Percentiles rank a stretch among this genome's conserved stretches.
Evolutionary conservation across 2,797 vertebrate genomes (phyloP).

Genomic region (Tympanoctomys barrerae): DNA sequence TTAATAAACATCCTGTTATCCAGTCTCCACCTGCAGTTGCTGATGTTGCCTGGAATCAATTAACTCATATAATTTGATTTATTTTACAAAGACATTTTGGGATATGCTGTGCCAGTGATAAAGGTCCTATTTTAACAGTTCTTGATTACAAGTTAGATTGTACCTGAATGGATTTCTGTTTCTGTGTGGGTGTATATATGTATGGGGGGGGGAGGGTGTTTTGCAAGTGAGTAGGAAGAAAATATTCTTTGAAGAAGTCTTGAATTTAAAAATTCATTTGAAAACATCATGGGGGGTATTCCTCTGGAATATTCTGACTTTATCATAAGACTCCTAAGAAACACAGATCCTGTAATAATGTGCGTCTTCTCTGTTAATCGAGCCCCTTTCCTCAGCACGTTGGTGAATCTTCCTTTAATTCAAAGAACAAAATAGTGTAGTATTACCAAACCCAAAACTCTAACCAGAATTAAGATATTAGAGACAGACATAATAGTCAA

Average conservation of each 20-base stretch:
- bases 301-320: conserved; percentile 59
- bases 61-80: conserved; percentile 97
- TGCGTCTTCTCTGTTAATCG: conserved; percentile 55
- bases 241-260: conserved; percentile 82
- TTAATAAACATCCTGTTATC: conserved; percentile 98
- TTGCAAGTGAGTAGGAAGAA: conserved; percentile 74
- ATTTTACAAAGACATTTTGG: conserved; percentile 92
- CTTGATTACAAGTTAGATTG: conserved; percentile 87
- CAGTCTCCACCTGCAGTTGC: conserved; percentile 96
- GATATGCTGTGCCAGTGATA: conserved; percentile 89
- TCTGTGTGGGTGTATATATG: conserved; percentile 73
- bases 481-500: conserved; percentile 28
- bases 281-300: conserved; percentile 75
- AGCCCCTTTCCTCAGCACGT: conserved; percentile 65
- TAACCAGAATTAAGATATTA: conserved; percentile 46
- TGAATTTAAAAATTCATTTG: conserved; percentile 78
- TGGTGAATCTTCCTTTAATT: conserved; percentile 42
- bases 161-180: conserved; percentile 87
- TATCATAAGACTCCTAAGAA: conserved; percentile 78
- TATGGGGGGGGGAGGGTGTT: conserved; percentile 65
- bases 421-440: conserved; percentile 22
- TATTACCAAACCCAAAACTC: conserved; percentile 51
- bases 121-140: conserved; percentile 88
- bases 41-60: conserved; percentile 96
- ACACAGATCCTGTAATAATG: conserved; percentile 58